Evolutionary conservation across 2,797 vertebrate species (phyloP).

Genomic region (Sebastes miniatus): DNA sequence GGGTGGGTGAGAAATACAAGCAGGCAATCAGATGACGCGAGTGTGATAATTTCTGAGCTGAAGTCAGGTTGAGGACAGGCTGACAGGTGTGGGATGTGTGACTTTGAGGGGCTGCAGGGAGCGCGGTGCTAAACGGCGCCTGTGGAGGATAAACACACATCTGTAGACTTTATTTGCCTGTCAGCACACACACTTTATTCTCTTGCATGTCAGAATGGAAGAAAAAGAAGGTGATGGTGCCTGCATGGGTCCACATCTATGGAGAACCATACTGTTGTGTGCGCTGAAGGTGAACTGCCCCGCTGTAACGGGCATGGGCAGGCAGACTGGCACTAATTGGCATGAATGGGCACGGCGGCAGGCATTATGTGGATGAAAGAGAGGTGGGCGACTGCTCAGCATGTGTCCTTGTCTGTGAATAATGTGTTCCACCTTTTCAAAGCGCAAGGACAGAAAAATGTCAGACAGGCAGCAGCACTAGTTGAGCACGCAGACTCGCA

Average conservation of each 20-base stretch:
- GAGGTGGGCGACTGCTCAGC: conserved; percentile 57
- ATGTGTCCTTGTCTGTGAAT: conserved; percentile 64
- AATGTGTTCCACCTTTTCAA: conserved; percentile 66
- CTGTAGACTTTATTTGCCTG: neutral
- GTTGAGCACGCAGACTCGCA: conserved; percentile 16
- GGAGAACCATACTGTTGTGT: conserved; percentile 11
- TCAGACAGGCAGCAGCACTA: conserved; percentile 37
- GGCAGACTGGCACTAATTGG: conserved; percentile 55
- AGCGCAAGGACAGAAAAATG: conserved; percentile 45
- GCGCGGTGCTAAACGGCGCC: conserved; percentile 9
- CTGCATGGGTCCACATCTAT: conserved; percentile 11
- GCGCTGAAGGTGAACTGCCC: conserved; percentile 36
- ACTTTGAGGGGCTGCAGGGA: conserved; percentile 22
- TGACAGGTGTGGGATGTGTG: conserved; percentile 39
- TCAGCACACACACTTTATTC: neutral
- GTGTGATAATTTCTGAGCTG: conserved; percentile 5
- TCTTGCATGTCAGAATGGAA: neutral
- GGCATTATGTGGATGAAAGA: conserved; percentile 49
- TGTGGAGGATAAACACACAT: conserved; percentile 20
- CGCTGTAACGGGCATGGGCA: conserved; percentile 27
- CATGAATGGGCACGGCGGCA: conserved; percentile 49
- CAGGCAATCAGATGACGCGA: conserved; percentile 3
- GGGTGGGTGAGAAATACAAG: conserved; percentile 8
- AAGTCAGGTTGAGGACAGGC: conserved; percentile 10
- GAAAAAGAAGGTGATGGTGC: neutral